phyloP scores from a whole-genome alignment of 2,797 vertebrate species.

The Falco columbarius region DNA sequence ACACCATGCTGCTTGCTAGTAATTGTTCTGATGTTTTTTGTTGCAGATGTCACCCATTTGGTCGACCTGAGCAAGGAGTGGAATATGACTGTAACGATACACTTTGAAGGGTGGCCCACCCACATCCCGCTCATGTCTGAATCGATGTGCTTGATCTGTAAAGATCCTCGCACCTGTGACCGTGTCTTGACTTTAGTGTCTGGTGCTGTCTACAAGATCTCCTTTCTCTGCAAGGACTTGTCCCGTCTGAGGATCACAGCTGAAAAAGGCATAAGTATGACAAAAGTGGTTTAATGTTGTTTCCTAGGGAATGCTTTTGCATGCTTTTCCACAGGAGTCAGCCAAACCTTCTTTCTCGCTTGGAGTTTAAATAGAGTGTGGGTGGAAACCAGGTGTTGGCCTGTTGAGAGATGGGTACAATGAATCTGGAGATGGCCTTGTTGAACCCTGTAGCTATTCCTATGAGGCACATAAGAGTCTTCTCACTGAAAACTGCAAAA shows the following conservation, averaged over 20 bases:
- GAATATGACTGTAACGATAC: constrained; percentile 65
- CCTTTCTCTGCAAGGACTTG: constrained; percentile 77
- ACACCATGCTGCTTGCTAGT: not conserved
- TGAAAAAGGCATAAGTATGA: constrained; percentile 76
- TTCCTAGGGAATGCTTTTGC: not conserved
- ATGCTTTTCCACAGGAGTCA: not conserved
- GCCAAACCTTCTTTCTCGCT: not conserved
- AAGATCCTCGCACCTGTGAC: constrained; percentile 67
- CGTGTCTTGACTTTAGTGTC: constrained; percentile 59
- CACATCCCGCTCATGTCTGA: not conserved
- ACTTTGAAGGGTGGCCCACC: not conserved
- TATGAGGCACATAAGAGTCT: not conserved
- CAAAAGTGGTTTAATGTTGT: not conserved
- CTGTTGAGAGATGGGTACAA: not conserved
- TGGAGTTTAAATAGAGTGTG: not conserved
- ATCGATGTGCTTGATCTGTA: constrained; percentile 74
- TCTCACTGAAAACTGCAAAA: not conserved
- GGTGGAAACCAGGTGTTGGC: not conserved
- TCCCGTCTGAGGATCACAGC: constrained; percentile 70
- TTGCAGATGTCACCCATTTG: constrained; percentile 73
- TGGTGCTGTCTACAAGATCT: constrained; percentile 65
- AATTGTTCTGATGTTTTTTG: not conserved
- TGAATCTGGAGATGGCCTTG: not conserved
- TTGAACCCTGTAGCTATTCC: fast-evolving
- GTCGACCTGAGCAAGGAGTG: constrained; percentile 72